These are phyloP conservation scores for Drosophila flavopinicola DNA, from an alignment of 2,888 invertebrate genomes.

Conservation along the genomic window DNA sequence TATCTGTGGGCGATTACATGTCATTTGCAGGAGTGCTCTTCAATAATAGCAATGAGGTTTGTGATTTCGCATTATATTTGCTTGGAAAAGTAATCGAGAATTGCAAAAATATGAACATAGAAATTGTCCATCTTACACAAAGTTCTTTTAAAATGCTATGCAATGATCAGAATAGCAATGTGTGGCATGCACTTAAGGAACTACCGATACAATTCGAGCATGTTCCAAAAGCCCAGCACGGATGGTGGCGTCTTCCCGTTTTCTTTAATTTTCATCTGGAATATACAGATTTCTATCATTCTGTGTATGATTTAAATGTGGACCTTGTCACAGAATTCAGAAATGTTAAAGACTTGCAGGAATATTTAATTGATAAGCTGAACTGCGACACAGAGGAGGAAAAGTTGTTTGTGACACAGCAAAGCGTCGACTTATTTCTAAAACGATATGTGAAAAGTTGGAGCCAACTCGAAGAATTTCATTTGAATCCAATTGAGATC, in stretches of 20 bases:
- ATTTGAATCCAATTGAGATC: conserved; percentile 10
- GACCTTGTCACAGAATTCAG: neutral
- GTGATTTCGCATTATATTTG: neutral
- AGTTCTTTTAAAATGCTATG: conserved; percentile 1
- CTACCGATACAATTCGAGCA: neutral
- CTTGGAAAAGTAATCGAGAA: neutral
- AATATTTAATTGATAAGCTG: conserved; percentile 4
- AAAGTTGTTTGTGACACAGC: neutral
- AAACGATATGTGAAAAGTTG: neutral
- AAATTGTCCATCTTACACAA: conserved; percentile 5
- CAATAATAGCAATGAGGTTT: neutral
- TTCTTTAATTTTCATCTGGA: neutral
- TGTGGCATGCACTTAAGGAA: neutral
- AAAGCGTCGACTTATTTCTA: conserved; percentile 4
- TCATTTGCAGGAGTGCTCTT: neutral
- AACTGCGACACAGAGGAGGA: conserved; percentile 3
- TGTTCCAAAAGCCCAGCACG: conserved; percentile 2
- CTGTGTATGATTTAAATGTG: conserved; percentile 2
- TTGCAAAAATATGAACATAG: neutral
- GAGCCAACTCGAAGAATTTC: conserved; percentile 8
- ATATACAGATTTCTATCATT: conserved; percentile 3
- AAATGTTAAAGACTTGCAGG: neutral
- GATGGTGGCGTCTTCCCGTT: conserved; percentile 22
- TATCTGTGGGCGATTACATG: conserved; percentile 4
- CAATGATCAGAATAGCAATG: neutral